Evolutionary conservation across 2,797 vertebrate genomes (phyloP).

Genomic region (Pipistrellus nathusii): DNA sequence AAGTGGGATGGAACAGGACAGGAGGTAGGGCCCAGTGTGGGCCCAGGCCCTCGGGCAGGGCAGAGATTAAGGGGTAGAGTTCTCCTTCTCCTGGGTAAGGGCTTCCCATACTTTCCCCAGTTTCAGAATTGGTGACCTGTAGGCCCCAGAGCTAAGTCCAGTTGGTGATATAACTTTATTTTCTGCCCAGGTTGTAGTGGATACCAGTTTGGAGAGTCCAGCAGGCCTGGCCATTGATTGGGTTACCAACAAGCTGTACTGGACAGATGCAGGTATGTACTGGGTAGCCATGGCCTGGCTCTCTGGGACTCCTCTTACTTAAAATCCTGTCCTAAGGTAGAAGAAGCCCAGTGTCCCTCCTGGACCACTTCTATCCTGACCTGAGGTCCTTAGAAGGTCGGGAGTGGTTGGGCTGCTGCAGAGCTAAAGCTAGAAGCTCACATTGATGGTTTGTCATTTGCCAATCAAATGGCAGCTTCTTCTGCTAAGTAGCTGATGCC

Average conservation of each 20-base stretch:
- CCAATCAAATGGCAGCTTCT: not conserved
- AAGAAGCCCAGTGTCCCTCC: not conserved
- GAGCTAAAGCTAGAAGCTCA: not conserved
- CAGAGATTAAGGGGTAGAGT: not conserved
- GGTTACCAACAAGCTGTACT: constrained; percentile 97
- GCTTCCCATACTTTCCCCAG: not conserved
- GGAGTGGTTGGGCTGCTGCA: not conserved
- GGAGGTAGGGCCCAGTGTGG: constrained; percentile 90
- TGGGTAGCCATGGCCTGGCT: not conserved
- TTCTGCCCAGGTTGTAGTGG: constrained; percentile 93
- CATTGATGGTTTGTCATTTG: not conserved
- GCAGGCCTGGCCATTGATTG: constrained; percentile 98
- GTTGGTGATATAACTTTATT: constrained; percentile 63
- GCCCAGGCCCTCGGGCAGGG: not conserved
- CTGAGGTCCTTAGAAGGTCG: not conserved
- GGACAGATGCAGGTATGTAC: constrained; percentile 97
- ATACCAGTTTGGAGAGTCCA: constrained; percentile 98
- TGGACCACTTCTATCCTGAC: not conserved
- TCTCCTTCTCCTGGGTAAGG: not conserved
- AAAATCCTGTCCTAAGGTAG: not conserved
- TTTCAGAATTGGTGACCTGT: not conserved
- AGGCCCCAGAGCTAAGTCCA: not conserved
- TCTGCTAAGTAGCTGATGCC: not conserved
- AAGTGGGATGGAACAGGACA: constrained; percentile 97
- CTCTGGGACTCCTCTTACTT: not conserved